These are phyloP conservation scores for Aplidium turbinatum DNA, from an alignment of 23 tunicate genomes.

Conservation along the genomic window DNA sequence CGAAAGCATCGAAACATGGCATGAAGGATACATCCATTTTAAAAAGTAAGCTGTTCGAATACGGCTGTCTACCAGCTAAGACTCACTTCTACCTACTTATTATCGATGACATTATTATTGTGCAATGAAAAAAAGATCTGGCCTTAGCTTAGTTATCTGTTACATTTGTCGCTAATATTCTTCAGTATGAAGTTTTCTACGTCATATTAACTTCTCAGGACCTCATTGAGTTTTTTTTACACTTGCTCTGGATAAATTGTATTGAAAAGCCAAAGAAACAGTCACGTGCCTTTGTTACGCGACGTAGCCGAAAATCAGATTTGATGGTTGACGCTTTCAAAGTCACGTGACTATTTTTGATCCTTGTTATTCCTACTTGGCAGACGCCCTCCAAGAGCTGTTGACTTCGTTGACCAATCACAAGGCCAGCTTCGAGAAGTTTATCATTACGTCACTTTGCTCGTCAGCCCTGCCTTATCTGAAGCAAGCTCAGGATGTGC, in stretches of 20 bases:
- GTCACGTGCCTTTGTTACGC: too few relatives aligned
- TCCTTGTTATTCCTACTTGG: not conserved
- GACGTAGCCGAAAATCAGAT: too few relatives aligned
- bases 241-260: too few relatives aligned
- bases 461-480: slow-evolving; percentile 46
- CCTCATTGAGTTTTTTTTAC: too few relatives aligned
- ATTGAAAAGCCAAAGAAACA: too few relatives aligned
- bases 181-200: too few relatives aligned
- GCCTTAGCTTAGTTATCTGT: not conserved
- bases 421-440: slow-evolving; percentile 28
- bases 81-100: too few relatives aligned
- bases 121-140: not conserved
- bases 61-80: not conserved
- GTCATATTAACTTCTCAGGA: too few relatives aligned
- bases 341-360: not conserved
- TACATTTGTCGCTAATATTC: too few relatives aligned
- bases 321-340: too few relatives aligned
- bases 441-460: slow-evolving; percentile 40
- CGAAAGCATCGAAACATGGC: slow-evolving; percentile 40
- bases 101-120: too few relatives aligned
- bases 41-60: slow-evolving; percentile 23
- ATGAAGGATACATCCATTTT: slow-evolving; percentile 52
- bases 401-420: slow-evolving; percentile 12
- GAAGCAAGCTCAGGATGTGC: slow-evolving; percentile 90
- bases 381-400: slow-evolving; percentile 44